Base-by-base conservation (phyloP, 2,888 invertebrate genomes). In the Kuschelorhynchus macadamiae region DNA sequence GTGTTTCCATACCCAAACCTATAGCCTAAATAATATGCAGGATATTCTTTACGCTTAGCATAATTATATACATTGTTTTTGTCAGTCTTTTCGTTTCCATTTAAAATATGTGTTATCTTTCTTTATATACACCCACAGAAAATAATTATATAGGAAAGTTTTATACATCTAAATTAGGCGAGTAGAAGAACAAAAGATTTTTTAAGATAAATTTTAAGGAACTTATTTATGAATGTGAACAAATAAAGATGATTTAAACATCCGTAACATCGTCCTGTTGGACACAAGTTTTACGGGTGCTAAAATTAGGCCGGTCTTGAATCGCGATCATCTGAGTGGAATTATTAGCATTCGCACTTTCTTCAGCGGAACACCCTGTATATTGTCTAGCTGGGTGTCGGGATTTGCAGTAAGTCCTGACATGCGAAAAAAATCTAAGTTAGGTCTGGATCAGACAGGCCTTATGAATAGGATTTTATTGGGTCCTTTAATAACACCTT, bases 81-180 rank as follows among this genome's bases (percentile, higher is more conserved):
- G 66, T 70, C 70, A 70, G 70, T 70, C 70, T 70, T 70, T 70
- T 70, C 69, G 66, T 61, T 70, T 70, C 49, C 70, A 66, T 69
- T 49, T 59, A 65, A 68, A 65, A 68, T 68, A 68, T 68, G 68
- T 63, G 18, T 21, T 55, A 55, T 46, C 36, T 44, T 17, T 47
- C 39, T 41, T 41, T 60, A 46, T 30, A 50, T 59, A 56, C 30
- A 50, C 25, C 44, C 12, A 49, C 32, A 56, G 20, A 56, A 55
- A 55, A 41, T 42, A 55, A 14, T 42, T 55, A 14, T 50, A 33
- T 17, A 33, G n/a, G 14, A 55, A 42, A 4, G 25, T 55, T 42
- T 41, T 42, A 16, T 25, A 8, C 11, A 17, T 39, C 1, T 21
- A 41, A 55, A 3, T 41, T 41, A 55, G 30, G 14, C 30, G 25